Conservation (phyloP, 1,140 invertebrate species). For the Eriocheir sinensis region DNA sequence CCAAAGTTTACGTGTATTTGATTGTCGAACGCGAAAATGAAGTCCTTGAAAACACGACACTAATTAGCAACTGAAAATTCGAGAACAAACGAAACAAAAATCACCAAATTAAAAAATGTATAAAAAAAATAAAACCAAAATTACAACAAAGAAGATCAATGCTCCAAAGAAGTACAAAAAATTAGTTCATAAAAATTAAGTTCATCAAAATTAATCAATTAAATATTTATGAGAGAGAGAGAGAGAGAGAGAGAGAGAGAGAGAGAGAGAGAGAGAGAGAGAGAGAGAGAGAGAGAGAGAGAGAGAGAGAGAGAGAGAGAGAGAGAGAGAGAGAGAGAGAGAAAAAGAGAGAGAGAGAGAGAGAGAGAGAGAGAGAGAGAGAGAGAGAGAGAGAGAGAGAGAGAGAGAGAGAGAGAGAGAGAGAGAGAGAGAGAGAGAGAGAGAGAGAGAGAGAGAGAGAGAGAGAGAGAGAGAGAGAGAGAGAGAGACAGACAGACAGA, state of each 20-base stretch:
- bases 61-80: not conserved
- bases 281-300: slow-evolving; percentile 22
- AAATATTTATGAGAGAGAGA: not conserved
- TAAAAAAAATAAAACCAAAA: not conserved
- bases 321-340: slow-evolving; percentile 11
- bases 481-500: too few species aligned
- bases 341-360: not conserved
- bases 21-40: too few species aligned
- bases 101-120: not conserved
- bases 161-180: not conserved
- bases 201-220: not conserved
- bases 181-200: not conserved
- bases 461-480: not conserved
- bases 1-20: too few species aligned
- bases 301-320: slow-evolving; percentile 15
- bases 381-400: not conserved
- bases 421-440: not conserved
- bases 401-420: not conserved
- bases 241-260: slow-evolving; percentile 22
- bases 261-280: not conserved
- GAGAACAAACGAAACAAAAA: not conserved
- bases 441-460: not conserved
- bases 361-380: not conserved
- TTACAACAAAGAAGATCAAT: not conserved
- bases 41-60: too few species aligned